A percentile compares a stretch with the other conserved stretches of the same genome.
Evolutionary conservation across 2,888 invertebrate genomes (phyloP).

Genomic region (Oxycera nigricornis): DNA sequence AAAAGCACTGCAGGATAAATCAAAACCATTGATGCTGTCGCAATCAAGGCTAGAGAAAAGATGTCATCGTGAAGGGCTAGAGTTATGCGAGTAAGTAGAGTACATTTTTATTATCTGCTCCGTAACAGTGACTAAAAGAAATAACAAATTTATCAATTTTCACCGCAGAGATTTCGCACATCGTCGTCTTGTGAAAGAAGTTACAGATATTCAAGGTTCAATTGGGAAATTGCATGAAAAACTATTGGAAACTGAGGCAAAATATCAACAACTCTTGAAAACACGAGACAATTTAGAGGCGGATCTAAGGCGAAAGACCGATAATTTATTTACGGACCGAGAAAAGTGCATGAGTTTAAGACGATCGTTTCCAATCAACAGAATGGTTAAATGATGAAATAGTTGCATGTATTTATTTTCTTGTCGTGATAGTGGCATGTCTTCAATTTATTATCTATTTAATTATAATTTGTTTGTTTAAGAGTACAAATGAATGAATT

Average conservation of each 20-base stretch:
- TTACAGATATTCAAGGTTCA: constrained; percentile 82
- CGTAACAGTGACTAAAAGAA: neutral
- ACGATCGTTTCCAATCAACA: constrained; percentile 87
- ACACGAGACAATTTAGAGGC: constrained; percentile 84
- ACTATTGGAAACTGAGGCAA: constrained; percentile 82
- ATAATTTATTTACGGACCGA: constrained; percentile 89
- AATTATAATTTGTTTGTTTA: neutral
- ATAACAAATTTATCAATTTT: constrained; percentile 57
- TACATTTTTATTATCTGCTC: neutral
- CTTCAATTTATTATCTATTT: neutral
- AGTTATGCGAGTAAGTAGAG: constrained; percentile 80
- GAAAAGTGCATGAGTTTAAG: constrained; percentile 94
- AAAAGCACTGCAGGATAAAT: constrained; percentile 90
- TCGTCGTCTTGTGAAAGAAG: constrained; percentile 76
- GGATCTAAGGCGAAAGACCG: constrained; percentile 84
- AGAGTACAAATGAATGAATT: neutral
- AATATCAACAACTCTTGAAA: constrained; percentile 84
- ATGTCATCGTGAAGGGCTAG: constrained; percentile 86
- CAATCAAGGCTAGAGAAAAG: constrained; percentile 91
- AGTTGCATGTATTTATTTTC: neutral
- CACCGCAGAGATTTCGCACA: constrained; percentile 63
- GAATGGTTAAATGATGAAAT: constrained; percentile 76
- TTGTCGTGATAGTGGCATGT: neutral
- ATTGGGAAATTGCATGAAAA: constrained; percentile 82
- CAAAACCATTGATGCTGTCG: constrained; percentile 81